Base-by-base conservation (phyloP, 2,888 invertebrate genomes). In the Mesoligia furuncula region DNA sequence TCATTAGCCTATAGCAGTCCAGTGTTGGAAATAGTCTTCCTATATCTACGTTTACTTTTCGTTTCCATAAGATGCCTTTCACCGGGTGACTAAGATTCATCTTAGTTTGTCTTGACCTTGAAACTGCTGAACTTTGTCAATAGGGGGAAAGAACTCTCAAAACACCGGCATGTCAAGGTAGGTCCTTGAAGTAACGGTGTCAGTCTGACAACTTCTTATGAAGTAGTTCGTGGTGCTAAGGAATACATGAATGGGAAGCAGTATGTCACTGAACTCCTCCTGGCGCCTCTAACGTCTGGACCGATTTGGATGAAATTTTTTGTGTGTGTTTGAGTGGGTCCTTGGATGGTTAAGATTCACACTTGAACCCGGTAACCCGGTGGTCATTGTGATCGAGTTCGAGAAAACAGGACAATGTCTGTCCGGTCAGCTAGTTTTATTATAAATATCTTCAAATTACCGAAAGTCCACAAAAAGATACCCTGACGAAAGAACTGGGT, bases 391-490 rank as follows among this genome's bases (percentile, higher is more conserved):
- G 15, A 27, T 27, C 6, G 13, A 17, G 7, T 59, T 59, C 1
- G 5, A 11, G 9, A 0, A 36, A 36, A 24, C 20, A 31, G 20
- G 61, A 17, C 17, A 17, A 61, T 20, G 31, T 20, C 17, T 31
- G 4, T 61, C 3, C 31, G 9, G 20, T 31, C 17, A 17, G 59
- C 17, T 20, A 3, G 31, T 48, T 17, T 42, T 4, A 42, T 61
- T 51, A 5, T 24, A 20, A 4, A 11, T 48, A 17, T 48, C 20
- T 69, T 24, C 1, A 59, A 54, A 67, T 88, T 91, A 96, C 95
- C 93, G 91, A 85, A 3, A 95, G 88, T 45, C 94, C 95, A 79
- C 94, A 94, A 85, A 95, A 96, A 0, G 94, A 90, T 0, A 95
- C 92, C 86, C 90, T 93, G 17, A 95, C 93, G 71, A 91, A 95